Conservation (phyloP, 2,113 vertebrate genomes). For the Amazona guildingii region DNA sequence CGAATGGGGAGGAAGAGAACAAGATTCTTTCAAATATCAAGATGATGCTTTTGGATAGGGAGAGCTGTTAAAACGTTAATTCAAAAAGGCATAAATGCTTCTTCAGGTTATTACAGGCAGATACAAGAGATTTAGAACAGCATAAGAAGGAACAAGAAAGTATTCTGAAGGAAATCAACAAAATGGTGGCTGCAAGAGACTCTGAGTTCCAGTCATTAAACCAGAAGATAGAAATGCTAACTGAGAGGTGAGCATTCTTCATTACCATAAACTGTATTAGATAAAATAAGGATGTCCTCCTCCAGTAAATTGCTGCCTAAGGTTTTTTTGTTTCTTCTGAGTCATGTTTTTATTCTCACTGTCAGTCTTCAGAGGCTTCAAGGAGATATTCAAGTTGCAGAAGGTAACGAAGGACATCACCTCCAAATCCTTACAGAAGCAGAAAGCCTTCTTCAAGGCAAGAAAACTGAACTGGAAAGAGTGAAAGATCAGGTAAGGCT, state of each 20-base stretch:
- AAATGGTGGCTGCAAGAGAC: slow-evolving; percentile 73
- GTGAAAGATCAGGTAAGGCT: slow-evolving; percentile 73
- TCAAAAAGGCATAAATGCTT: background rate
- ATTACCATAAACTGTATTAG: background rate
- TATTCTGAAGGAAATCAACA: slow-evolving; percentile 76
- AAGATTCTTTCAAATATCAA: background rate
- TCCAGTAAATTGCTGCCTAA: background rate
- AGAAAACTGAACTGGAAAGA: slow-evolving; percentile 73
- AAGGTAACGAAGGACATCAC: slow-evolving; percentile 69
- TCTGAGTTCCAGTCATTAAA: slow-evolving; percentile 77
- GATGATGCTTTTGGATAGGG: background rate
- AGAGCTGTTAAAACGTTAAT: background rate
- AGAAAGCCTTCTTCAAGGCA: slow-evolving; percentile 74
- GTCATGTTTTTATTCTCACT: background rate
- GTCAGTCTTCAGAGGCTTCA: slow-evolving; percentile 80
- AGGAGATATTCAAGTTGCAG: slow-evolving; percentile 67
- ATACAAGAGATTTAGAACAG: slow-evolving; percentile 71
- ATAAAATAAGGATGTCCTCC: background rate
- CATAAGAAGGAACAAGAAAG: slow-evolving; percentile 74
- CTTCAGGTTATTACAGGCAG: slow-evolving; percentile 76
- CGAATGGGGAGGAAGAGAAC: background rate
- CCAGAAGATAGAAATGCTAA: slow-evolving; percentile 73
- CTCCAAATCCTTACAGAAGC: slow-evolving; percentile 74
- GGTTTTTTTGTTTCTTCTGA: background rate
- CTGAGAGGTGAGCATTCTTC: slow-evolving; percentile 67